Base-by-base conservation (phyloP, 2,113 vertebrate genomes). In the Pelmatolapia mariae region DNA sequence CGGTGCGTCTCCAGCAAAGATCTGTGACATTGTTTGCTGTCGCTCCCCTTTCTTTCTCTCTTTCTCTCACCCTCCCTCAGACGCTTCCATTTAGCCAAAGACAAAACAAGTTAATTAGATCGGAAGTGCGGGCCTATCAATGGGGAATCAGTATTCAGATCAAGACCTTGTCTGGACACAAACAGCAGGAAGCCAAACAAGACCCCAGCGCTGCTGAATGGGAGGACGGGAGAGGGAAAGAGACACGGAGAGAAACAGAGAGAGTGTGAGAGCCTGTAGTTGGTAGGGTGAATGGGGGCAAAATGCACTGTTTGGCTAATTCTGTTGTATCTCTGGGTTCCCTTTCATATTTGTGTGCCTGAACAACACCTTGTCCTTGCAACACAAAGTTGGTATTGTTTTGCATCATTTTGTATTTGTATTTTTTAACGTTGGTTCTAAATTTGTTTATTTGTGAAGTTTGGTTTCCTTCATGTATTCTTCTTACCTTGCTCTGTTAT, bases 41-140 rank as follows among this genome's bases (percentile, higher is more conserved):
- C 5, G 86, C 86, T 89, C 82, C 88, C 90, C 78, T 78, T 80
- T 82, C 68, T 80, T 83, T 78, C 89, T 85, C 36, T 85, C 84
- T 11, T 86, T 79, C 88, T 45, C 87, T 90, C 92, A 80, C 90
- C 93, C 92, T 92, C 83, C 88, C 87, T 94, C 68, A 87, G 91
- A 93, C 92, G 54, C 93, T 94, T 90, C 91, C 91, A 94, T 95
- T 95, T 94, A 92, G 92, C 89, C 92, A 76, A 96, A 97, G 97
- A 97, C 97, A 98, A 97, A 98, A 98, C 97, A 98, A 97, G 95
- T 93, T 97, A 97, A 98, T 97, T 97, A 95, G 96, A 97, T 97
- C 97, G 97, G 97, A 97, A 97, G 95, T 95, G 95, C 93, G 85
- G 96, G 95, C 88, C 95, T 97, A 96, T 96, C 96, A 96, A 95